Percentiles rank a stretch among this genome's conserved stretches.
Evolutionary conservation across 1,140 invertebrate genomes (phyloP).

Genomic region (Drosophila serrata): DNA sequence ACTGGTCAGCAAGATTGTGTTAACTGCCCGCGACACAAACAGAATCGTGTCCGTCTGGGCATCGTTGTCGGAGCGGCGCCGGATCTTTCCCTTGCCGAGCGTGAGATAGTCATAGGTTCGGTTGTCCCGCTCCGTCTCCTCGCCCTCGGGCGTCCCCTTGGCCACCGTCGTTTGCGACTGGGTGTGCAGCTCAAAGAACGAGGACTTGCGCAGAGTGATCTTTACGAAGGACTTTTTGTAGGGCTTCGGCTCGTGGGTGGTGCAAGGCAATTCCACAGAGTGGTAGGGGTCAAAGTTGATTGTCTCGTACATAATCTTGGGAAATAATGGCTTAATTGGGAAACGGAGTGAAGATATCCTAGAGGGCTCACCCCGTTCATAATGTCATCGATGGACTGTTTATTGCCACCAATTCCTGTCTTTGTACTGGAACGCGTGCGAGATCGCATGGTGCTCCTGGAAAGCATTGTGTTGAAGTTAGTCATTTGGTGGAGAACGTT

Average conservation of each 20-base stretch:
- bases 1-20: slow-evolving; percentile 86
- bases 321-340: not conserved
- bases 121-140: slow-evolving; percentile 87
- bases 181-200: slow-evolving; percentile 88
- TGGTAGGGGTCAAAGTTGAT: slow-evolving; percentile 49
- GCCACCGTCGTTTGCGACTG: slow-evolving; percentile 87
- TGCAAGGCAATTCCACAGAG: fast-evolving
- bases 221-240: slow-evolving; percentile 85
- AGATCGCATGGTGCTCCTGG: slow-evolving; percentile 1
- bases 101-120: slow-evolving; percentile 89
- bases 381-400: slow-evolving; percentile 70
- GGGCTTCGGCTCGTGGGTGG: not conserved
- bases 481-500: slow-evolving; percentile 44
- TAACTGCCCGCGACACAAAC: slow-evolving; percentile 87
- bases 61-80: slow-evolving; percentile 88
- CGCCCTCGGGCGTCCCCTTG: slow-evolving; percentile 87
- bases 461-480: slow-evolving; percentile 4
- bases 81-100: slow-evolving; percentile 87
- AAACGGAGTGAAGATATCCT: too few relatives aligned
- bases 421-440: slow-evolving; percentile 58
- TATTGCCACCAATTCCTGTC: slow-evolving; percentile 58
- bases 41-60: slow-evolving; percentile 88
- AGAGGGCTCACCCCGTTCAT: slow-evolving; percentile 51
- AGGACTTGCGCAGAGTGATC: slow-evolving; percentile 88
- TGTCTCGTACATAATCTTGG: slow-evolving; percentile 53